Evolutionary conservation across 2,888 invertebrate genomes (phyloP).

Genomic region (Seira ritae): DNA sequence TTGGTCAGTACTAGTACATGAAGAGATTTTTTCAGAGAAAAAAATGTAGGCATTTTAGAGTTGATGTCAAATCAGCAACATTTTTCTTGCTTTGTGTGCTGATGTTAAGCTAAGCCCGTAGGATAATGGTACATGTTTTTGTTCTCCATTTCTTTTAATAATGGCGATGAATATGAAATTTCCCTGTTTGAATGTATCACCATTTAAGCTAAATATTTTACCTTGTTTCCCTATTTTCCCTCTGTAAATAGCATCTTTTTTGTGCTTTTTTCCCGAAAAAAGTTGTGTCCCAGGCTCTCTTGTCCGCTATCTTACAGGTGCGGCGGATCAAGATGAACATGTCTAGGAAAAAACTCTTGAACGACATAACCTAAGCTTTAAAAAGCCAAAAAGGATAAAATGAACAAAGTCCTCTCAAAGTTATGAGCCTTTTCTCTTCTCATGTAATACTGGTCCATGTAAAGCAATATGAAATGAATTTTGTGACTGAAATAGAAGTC

Average conservation of each 20-base stretch:
- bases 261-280: neutral
- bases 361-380: too few species aligned
- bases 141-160: neutral
- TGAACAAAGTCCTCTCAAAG: neutral
- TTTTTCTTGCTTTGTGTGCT: constrained; percentile 3
- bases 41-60: neutral
- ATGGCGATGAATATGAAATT: constrained; percentile 1
- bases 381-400: too few species aligned
- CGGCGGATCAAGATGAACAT: too few species aligned
- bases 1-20: neutral
- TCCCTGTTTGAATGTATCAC: neutral
- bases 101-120: neutral
- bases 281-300: neutral
- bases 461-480: neutral
- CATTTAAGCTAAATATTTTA: neutral
- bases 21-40: neutral
- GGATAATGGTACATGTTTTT: neutral
- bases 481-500: neutral
- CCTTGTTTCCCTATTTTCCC: neutral
- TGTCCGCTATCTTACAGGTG: too few species aligned
- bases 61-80: neutral
- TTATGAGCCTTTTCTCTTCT: neutral
- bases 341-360: too few species aligned
- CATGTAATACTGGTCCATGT: too few species aligned
- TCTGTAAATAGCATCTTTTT: neutral